Percentiles rank a stretch among this genome's conserved stretches.
These are phyloP conservation scores for Papilio machaon DNA, from an alignment of 1,140 invertebrate genomes.

Conservation along the genomic window DNA sequence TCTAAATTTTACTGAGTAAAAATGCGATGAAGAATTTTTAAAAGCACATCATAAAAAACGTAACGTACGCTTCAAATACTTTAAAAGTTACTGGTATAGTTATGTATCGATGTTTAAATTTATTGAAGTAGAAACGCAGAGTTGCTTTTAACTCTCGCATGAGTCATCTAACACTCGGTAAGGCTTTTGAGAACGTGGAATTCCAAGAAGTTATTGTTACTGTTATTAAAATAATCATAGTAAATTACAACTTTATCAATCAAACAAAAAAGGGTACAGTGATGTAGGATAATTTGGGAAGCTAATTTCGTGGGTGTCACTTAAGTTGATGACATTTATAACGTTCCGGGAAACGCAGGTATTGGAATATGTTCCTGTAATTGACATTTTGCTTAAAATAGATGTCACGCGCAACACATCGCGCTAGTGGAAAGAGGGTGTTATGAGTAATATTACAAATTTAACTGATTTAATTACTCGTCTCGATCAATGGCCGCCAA, in stretches of 20 bases:
- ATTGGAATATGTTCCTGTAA: conserved; percentile 50
- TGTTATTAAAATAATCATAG: neutral
- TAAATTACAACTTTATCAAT: conserved; percentile 19
- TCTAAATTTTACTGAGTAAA: neutral
- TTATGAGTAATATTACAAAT: neutral
- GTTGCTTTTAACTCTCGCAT: conserved; percentile 2
- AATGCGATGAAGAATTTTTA: neutral
- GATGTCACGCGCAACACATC: too few species aligned
- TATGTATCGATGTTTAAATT: neutral
- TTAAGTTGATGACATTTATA: conserved; percentile 43
- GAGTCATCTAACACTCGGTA: conserved; percentile 7
- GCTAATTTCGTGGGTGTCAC: conserved; percentile 44
- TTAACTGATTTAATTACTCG: neutral
- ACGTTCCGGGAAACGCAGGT: conserved; percentile 62
- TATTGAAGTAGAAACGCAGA: neutral
- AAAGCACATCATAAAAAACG: neutral
- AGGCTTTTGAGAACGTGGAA: neutral
- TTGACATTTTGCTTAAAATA: conserved; percentile 39
- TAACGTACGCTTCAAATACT: neutral
- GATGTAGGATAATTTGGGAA: conserved; percentile 2
- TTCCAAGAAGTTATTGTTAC: conserved; percentile 6
- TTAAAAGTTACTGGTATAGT: neutral
- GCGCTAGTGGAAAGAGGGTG: neutral
- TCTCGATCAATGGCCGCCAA: neutral
- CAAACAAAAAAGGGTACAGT: neutral